Evolutionary conservation across 2,888 invertebrate genomes (phyloP).

Genomic region (Habroteleia sp.): DNA sequence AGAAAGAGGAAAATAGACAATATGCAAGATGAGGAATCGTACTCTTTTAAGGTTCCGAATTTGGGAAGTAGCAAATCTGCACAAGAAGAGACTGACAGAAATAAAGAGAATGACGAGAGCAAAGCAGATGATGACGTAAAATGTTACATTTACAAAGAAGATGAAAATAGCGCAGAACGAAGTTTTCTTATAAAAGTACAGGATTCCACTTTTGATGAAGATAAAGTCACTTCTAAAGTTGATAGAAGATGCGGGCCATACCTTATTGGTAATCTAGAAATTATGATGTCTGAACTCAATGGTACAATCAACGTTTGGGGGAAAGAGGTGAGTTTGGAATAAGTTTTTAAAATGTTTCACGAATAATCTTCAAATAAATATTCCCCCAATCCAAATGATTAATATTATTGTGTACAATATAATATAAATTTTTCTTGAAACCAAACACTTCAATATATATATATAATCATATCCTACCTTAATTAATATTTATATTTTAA

Average conservation of each 20-base stretch:
- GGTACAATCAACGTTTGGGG: slow-evolving; percentile 80
- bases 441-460: too few species aligned
- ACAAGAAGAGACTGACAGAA: slow-evolving; percentile 42
- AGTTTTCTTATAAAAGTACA: slow-evolving; percentile 77
- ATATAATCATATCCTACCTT: too few species aligned
- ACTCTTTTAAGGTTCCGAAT: slow-evolving; percentile 75
- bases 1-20: slow-evolving; percentile 77
- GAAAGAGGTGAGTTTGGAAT: slow-evolving; percentile 70
- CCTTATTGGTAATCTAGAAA: slow-evolving; percentile 76
- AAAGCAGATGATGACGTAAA: slow-evolving; percentile 72
- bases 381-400: too few species aligned
- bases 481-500: too few species aligned
- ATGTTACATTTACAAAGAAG: slow-evolving; percentile 75
- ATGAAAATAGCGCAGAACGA: slow-evolving; percentile 71
- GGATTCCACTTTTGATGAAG: slow-evolving; percentile 60
- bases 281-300: slow-evolving; percentile 78
- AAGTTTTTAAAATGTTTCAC: not conserved
- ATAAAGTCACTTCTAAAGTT: slow-evolving; percentile 37
- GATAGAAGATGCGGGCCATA: slow-evolving; percentile 78
- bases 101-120: slow-evolving; percentile 34
- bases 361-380: too few species aligned
- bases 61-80: slow-evolving; percentile 23
- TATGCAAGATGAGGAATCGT: slow-evolving; percentile 65
- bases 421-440: too few species aligned
- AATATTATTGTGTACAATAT: too few species aligned